phyloP scores from a whole-genome alignment of 2,797 vertebrate species.

The Anguilla megastoma region DNA sequence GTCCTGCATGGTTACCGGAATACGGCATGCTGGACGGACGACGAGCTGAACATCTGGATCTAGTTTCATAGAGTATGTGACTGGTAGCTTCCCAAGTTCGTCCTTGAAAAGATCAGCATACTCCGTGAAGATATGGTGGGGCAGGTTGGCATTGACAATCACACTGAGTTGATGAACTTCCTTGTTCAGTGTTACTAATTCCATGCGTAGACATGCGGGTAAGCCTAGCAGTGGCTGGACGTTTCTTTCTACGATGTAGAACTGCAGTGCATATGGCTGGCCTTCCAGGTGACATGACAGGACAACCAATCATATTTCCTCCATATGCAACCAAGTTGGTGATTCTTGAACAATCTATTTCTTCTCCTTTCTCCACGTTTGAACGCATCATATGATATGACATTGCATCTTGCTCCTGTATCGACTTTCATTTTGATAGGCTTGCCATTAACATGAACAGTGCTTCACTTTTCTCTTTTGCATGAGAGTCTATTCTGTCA shows the following conservation, averaged over 20 bases:
- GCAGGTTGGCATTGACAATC: not conserved
- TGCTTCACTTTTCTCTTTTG: conserved; percentile 1
- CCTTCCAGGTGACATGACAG: not conserved
- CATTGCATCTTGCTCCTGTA: not conserved
- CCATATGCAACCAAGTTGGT: no score
- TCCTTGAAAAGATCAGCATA: conserved; percentile 21
- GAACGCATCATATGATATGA: no score
- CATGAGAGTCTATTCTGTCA: not conserved
- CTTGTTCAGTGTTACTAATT: not conserved
- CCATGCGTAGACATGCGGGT: not conserved
- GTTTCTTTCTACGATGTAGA: not conserved
- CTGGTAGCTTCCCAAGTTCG: conserved; percentile 6
- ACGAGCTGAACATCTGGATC: not conserved
- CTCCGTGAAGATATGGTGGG: not conserved
- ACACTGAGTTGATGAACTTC: not conserved
- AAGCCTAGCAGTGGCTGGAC: not conserved
- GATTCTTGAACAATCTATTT: no score
- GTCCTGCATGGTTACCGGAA: conserved; percentile 28
- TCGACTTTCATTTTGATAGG: not conserved
- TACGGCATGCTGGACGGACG: not conserved
- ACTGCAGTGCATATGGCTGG: not conserved
- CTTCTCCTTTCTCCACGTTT: no score
- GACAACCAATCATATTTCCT: not conserved
- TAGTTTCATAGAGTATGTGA: not conserved
- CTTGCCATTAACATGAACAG: not conserved